Base-by-base conservation (phyloP, 2,113 vertebrate genomes). In the Calidris pygmaea region DNA sequence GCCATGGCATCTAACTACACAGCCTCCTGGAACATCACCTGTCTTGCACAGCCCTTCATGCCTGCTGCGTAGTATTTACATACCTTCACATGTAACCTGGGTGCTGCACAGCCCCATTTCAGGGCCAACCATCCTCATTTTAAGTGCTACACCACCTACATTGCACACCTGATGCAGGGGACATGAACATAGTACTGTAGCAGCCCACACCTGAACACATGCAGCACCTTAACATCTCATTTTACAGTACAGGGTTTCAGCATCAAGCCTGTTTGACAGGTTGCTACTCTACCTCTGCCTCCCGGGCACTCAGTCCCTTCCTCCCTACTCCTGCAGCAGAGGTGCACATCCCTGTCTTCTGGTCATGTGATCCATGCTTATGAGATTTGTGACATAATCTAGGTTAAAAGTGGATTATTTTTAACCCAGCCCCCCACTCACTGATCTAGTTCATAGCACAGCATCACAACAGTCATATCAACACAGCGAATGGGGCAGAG, bases 21-120 rank as follows among this genome's bases (percentile, higher is more conserved):
- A 83, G 67, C 7, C 53, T 68, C 48, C 74, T 39, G 19, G 19
- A 78, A 26, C 35, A 65, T 29, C 10, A 3, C 17, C 5, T 47
- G 9, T n/a, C 56, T 35, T 17, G 9, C 29, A n/a, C 41, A 78
- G 35, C 48, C 35, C 65, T 84, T 60, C 19, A 2, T 14, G 15
- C 15, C 68, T 0, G 0, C 2, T 2, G 9, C 4, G 14, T 34
- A 77, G 35, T 22, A 60, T 30, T 39, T 30, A 6, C 12, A 24
- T 1, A 9, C 52, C 15, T 13, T 12, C 73, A 59, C 21, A 32
- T 1, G 18, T 3, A 78, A 2, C 21, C 50, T 32, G 15, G 21
- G 10, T 8, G 13, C 50, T 45, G 22, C 47, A 78, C 2, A 81
- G 52, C 63, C 52, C 27, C 11, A 34, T 32, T 32, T 55, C 70